Percentiles rank a stretch among this genome's conserved stretches.
Evolutionary conservation across 2,797 vertebrate species (phyloP).

Genomic region (Tenualosa ilisha): DNA sequence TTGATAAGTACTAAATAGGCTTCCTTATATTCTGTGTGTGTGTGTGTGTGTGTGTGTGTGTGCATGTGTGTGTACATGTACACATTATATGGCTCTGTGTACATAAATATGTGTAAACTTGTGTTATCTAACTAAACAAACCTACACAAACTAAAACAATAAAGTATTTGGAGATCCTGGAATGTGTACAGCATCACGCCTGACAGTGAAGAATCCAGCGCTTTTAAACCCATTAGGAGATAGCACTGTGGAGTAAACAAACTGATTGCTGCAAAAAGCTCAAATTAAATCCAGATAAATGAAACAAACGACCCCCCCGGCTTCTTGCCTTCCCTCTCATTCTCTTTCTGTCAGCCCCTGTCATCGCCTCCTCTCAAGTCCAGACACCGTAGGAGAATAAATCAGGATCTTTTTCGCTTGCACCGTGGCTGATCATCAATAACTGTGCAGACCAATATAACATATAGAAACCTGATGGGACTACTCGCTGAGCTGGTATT

Average conservation of each 20-base stretch:
- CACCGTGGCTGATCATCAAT: background rate
- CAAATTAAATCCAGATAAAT: slow-evolving; percentile 51
- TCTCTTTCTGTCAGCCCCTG: background rate
- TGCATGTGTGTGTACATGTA: background rate
- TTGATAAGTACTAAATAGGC: background rate
- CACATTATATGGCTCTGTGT: background rate
- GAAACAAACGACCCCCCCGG: slow-evolving; percentile 25
- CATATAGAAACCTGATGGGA: background rate
- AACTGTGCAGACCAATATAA: background rate
- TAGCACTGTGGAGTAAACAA: slow-evolving; percentile 64
- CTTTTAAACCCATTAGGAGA: slow-evolving; percentile 53
- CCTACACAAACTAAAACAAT: background rate
- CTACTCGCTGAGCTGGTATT: background rate
- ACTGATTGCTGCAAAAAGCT: slow-evolving; percentile 56
- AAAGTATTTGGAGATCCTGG: background rate
- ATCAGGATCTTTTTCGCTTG: background rate
- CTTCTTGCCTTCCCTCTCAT: background rate
- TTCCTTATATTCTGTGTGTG: background rate
- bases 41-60: slow-evolving; percentile 16
- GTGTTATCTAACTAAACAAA: background rate
- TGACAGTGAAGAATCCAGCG: background rate
- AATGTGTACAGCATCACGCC: background rate
- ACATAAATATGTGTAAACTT: background rate
- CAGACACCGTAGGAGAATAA: background rate
- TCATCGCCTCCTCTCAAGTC: background rate